Base-by-base conservation (phyloP, 2,113 vertebrate species). In the Chaetodon auriga region DNA sequence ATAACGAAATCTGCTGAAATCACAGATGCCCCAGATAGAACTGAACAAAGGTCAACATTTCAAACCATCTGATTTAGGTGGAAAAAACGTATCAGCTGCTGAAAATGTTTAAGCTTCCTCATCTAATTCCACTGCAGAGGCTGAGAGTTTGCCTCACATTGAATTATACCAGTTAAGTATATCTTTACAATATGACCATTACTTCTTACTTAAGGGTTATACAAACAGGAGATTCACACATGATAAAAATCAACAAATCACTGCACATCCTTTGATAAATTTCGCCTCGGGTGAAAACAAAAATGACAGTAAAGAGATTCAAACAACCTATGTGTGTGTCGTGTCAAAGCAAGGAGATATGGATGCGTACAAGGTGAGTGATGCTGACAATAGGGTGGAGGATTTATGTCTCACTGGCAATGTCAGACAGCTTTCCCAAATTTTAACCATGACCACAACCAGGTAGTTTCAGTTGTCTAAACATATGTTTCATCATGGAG, bases 1-100 rank as follows among this genome's bases (percentile, higher is more conserved):
- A 81, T 35, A 87, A 83, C 55, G 23, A 55, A 55, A 81, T 63
- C 25, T 71, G 43, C 0, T 72, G 23, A 57, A 77, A 68, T 73
- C 55, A 64, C 18, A 60, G 12, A 76, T 68, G 43, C 35, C 38
- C 8, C 38, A 38, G 38, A 53, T 75, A 15, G 10, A 68, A 18
- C 8, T 30, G 36, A 18, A 62, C 53, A 69, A 79, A 73, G 78
- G 78, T 76, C 69, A 76, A 63, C 6, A 64, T 49, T 68, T 45
- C 10, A 73, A 25, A 16, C 10, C 38, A 62, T 75, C 25, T 57
- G 46, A 68, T 23, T 75, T 14, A 79, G 3, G 1, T 4, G 4
- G 11, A 18, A 18, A 63, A 38, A 53, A 38, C 21, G 18, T 6
- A 19, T 4, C 13, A 13, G 30, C n/a, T 14, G 41, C 64, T 60